A percentile compares a stretch with the other conserved stretches of the same genome.
Conservation (phyloP, 2,888 invertebrate genomes). For the Blastobasis adustella region DNA sequence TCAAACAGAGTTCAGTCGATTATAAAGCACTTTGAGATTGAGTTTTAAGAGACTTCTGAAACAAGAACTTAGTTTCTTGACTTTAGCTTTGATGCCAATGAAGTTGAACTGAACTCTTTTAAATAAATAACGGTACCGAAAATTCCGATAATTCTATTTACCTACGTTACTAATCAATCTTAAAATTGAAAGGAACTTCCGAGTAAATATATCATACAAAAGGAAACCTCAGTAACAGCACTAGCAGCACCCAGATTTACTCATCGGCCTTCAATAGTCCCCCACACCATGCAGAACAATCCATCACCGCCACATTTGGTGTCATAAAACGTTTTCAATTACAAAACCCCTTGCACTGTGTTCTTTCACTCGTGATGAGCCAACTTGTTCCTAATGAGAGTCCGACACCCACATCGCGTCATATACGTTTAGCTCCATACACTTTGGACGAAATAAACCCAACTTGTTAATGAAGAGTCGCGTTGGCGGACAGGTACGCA, state of each 20-base stretch:
- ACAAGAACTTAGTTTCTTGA: conserved; percentile 26
- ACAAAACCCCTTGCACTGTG: conserved; percentile 35
- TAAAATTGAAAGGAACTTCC: no score
- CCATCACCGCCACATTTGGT: conserved; percentile 45
- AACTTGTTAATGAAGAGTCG: conserved; percentile 31
- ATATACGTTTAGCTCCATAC: conserved; percentile 15
- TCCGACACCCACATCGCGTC: conserved; percentile 50
- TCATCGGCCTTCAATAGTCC: no score
- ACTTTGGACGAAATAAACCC: conserved; percentile 6
- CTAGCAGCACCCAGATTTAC: no score
- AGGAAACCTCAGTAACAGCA: no score
- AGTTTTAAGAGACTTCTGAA: conserved; percentile 31
- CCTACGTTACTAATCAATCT: no score
- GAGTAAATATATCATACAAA: no score
- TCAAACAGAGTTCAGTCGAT: conserved; percentile 32
- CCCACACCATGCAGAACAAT: conserved; percentile 20
- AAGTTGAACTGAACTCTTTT: not conserved
- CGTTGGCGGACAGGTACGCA: conserved; percentile 53
- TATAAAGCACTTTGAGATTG: conserved; percentile 44
- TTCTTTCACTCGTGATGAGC: conserved; percentile 47
- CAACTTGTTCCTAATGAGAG: conserved; percentile 50
- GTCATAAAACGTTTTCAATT: conserved; percentile 57
- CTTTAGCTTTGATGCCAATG: conserved; percentile 2
- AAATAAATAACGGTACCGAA: no score
- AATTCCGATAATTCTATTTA: no score